phyloP scores from a whole-genome alignment of 2,888 invertebrate species.

The Thecocarcelia acutangulata region DNA sequence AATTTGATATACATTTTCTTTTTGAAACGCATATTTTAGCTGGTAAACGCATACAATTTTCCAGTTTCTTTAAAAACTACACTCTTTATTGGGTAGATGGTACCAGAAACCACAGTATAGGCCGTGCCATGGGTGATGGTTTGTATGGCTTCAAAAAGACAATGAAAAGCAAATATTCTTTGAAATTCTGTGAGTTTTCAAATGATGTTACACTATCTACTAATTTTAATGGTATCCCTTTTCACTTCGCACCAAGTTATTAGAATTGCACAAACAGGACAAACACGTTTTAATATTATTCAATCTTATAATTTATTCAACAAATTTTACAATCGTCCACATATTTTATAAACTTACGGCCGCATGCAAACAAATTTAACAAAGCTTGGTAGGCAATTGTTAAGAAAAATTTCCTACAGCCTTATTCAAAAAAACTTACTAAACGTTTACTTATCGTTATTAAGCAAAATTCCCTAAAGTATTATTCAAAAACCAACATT shows the following conservation, averaged over 20 bases:
- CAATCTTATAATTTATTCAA: too few species aligned
- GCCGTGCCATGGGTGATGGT: conserved; percentile 33
- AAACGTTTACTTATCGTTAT: too few species aligned
- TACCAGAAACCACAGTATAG: not conserved
- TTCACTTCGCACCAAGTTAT: not conserved
- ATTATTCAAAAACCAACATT: too few species aligned
- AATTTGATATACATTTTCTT: conserved; percentile 26
- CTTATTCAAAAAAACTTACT: too few species aligned
- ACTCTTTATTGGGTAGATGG: conserved; percentile 28
- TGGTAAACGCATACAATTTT: conserved; percentile 11
- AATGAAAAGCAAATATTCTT: not conserved
- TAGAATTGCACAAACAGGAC: not conserved
- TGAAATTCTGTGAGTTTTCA: conserved; percentile 11
- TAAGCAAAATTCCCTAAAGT: too few species aligned
- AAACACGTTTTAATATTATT: too few species aligned
- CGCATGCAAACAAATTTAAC: too few species aligned
- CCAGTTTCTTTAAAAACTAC: conserved; percentile 5
- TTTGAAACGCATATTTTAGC: conserved; percentile 23
- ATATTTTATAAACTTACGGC: too few species aligned
- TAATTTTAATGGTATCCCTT: too few species aligned
- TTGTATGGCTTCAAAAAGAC: conserved; percentile 25
- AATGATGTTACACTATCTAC: conserved; percentile 12
- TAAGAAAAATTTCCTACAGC: too few species aligned
- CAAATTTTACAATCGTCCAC: too few species aligned
- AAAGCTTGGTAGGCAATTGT: too few species aligned